Percentiles rank a stretch among this genome's conserved stretches.
Conservation (phyloP, 2,113 vertebrate genomes). For the Microtus ochrogaster region DNA sequence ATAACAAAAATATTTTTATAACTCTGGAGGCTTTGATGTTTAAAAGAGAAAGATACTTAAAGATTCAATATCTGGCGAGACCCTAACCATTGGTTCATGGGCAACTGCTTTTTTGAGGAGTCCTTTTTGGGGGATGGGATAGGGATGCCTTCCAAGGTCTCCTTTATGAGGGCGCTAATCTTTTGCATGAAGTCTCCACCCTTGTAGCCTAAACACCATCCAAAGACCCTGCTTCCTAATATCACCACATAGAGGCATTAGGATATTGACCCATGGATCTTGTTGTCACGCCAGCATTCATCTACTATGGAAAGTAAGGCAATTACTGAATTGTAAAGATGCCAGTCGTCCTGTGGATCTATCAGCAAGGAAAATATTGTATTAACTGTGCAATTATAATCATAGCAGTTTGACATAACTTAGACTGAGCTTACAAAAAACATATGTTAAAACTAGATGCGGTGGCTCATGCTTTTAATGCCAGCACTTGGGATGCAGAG, state of each 20-base stretch:
- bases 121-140: too few relatives aligned
- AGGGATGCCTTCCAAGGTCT: too few relatives aligned
- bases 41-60: background rate
- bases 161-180: background rate
- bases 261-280: background rate
- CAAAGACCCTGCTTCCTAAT: background rate
- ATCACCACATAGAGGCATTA: background rate
- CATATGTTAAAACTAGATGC: background rate
- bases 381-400: constrained; percentile 72
- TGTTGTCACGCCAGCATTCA: too few relatives aligned
- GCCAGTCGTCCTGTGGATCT: constrained; percentile 38
- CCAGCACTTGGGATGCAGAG: too few relatives aligned
- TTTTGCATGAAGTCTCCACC: background rate
- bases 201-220: too few relatives aligned
- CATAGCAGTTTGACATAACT: constrained; percentile 71
- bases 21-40: background rate
- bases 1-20: background rate
- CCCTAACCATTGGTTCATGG: background rate
- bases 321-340: background rate
- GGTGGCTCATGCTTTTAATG: background rate
- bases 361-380: constrained; percentile 32
- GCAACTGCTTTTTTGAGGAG: background rate
- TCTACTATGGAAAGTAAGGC: background rate
- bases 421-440: constrained; percentile 58
- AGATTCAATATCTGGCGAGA: background rate